These are phyloP conservation scores for Drymodes brunneopygia DNA, from an alignment of 2,113 vertebrate genomes.

Conservation along the genomic window DNA sequence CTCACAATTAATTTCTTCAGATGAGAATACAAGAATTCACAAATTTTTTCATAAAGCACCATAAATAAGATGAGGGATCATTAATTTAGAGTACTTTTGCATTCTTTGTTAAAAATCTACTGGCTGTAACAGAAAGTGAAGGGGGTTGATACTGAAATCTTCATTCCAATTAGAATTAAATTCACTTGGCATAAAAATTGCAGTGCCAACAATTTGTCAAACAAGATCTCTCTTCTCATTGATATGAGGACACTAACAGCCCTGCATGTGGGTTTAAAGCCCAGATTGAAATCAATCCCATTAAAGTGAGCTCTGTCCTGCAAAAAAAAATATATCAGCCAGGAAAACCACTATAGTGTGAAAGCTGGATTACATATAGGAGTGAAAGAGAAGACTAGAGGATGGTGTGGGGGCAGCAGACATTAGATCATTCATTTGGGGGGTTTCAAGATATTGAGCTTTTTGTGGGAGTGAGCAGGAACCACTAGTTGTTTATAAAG, in stretches of 20 bases:
- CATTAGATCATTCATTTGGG: not conserved
- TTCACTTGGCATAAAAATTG: not conserved
- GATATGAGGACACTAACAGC: not conserved
- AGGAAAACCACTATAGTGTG: not conserved
- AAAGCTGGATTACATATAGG: not conserved
- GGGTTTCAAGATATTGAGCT: not conserved
- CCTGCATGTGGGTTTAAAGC: rapidly evolving
- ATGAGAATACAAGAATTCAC: not conserved
- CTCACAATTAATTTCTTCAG: not conserved
- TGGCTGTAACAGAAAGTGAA: not conserved
- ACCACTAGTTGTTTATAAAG: not conserved
- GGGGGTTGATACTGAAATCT: not conserved
- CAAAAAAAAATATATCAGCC: not conserved
- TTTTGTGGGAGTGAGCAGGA: not conserved
- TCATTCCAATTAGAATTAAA: not conserved
- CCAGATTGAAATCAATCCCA: not conserved
- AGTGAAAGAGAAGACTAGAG: not conserved
- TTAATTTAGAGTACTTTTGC: not conserved
- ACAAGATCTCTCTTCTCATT: not conserved
- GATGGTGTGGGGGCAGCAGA: not conserved
- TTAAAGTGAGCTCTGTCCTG: not conserved
- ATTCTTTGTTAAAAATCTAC: not conserved
- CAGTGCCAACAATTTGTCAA: not conserved
- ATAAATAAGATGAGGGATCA: not conserved
- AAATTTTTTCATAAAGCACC: not conserved